Conservation (phyloP, 2,113 vertebrate species). For the Cairina moschata region DNA sequence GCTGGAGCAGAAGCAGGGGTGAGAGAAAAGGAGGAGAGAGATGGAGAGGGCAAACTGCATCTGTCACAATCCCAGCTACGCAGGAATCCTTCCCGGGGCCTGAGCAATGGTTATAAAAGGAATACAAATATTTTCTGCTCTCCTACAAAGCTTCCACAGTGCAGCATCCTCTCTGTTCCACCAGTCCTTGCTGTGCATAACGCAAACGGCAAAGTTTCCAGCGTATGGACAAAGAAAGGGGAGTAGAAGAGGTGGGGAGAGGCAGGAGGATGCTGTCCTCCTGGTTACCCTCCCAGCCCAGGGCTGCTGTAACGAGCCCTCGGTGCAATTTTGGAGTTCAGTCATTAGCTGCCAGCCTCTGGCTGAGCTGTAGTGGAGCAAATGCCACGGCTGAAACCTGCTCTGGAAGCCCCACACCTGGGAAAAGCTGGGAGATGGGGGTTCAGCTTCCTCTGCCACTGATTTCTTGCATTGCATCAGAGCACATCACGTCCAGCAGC, state of each 20-base stretch:
- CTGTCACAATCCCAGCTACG: not conserved
- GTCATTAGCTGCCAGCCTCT: not conserved
- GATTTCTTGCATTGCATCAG: not conserved
- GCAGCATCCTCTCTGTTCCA: not conserved
- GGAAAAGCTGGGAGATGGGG: not conserved
- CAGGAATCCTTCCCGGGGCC: not conserved
- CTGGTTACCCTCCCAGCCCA: not conserved
- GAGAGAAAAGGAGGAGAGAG: not conserved
- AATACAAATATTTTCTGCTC: not conserved
- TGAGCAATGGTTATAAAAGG: rapidly evolving
- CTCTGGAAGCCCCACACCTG: not conserved
- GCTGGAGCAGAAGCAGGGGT: not conserved
- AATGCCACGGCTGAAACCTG: rapidly evolving
- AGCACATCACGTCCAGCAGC: not conserved
- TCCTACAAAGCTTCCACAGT: not conserved
- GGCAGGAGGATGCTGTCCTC: not conserved
- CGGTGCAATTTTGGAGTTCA: not conserved
- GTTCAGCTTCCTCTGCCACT: not conserved
- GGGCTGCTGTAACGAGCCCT: not conserved
- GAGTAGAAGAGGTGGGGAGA: not conserved
- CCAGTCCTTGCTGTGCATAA: not conserved
- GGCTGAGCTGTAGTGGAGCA: not conserved
- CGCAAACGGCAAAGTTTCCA: not conserved
- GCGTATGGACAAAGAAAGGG: not conserved
- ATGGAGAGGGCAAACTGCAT: not conserved